These are phyloP conservation scores for Aleiodes testaceus DNA, from an alignment of 2,888 invertebrate species.

Conservation along the genomic window DNA sequence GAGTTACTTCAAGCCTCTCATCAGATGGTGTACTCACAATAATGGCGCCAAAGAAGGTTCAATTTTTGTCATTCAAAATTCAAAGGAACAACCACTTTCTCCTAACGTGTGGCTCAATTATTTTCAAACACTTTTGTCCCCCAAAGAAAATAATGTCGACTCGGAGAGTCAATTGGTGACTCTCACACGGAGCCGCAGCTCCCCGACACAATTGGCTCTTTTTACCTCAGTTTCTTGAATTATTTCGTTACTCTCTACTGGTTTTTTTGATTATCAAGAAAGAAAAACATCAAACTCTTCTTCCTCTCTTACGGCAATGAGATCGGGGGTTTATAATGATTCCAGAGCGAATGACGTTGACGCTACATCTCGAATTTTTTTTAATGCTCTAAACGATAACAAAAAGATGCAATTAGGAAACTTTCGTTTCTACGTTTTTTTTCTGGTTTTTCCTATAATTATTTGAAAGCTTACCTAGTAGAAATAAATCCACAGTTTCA, in stretches of 20 bases:
- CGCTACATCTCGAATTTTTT: constrained; percentile 58
- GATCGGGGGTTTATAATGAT: no score
- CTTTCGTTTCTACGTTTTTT: no score
- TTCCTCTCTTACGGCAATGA: constrained; percentile 38
- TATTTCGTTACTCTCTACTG: constrained; percentile 10
- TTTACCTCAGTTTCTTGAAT: constrained; percentile 32
- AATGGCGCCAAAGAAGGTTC: constrained; percentile 72
- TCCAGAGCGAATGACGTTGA: constrained; percentile 59
- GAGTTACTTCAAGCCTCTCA: constrained; percentile 72
- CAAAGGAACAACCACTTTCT: no score
- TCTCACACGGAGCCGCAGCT: constrained; percentile 36
- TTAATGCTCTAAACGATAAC: constrained; percentile 61
- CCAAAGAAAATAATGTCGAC: no score
- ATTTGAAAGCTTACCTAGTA: constrained; percentile 56
- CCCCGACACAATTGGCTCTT: constrained; percentile 32
- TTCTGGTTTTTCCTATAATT: constrained; percentile 3
- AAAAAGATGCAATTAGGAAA: constrained; percentile 1
- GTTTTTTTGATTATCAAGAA: constrained; percentile 35
- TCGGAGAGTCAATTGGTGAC: not conserved
- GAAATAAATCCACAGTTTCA: constrained; percentile 29
- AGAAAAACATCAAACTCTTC: constrained; percentile 44
- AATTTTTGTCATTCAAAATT: not conserved
- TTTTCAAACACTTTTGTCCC: no score
- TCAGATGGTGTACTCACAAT: constrained; percentile 74
- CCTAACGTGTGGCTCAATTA: no score